These are phyloP conservation scores for Mus caroli DNA, from an alignment of 2,797 vertebrate genomes.

Conservation along the genomic window DNA sequence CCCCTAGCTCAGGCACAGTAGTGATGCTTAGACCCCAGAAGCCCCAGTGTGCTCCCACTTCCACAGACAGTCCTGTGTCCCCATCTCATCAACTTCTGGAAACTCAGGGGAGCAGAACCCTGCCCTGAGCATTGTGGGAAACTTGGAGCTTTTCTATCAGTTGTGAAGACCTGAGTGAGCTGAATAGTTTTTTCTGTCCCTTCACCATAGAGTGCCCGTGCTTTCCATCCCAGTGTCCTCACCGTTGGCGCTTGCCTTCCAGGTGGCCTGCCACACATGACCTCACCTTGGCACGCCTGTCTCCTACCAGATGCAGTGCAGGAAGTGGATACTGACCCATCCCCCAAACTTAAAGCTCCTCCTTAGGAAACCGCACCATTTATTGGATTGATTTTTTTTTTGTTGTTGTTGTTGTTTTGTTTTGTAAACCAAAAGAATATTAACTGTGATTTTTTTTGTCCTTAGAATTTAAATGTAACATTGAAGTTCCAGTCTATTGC, in stretches of 20 bases:
- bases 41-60: too few species aligned
- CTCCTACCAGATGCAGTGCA: too few species aligned
- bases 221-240: background rate
- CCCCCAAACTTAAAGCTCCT: background rate
- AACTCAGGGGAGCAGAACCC: background rate
- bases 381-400: background rate
- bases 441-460: background rate
- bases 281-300: fast-evolving
- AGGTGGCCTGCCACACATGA: background rate
- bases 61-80: background rate
- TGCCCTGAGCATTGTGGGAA: background rate
- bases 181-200: background rate
- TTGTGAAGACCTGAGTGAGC: background rate
- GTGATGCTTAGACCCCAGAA: background rate
- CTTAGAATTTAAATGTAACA: background rate
- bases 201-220: background rate
- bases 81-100: background rate
- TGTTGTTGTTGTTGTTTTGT: background rate
- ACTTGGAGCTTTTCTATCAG: background rate
- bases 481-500: background rate
- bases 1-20: too few species aligned
- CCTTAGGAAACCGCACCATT: background rate
- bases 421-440: background rate
- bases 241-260: background rate
- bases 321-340: fast-evolving